A percentile compares a stretch with the other conserved stretches of the same genome.
Conservation (phyloP, 2,797 vertebrate genomes). For the Notolabrus celidotus region DNA sequence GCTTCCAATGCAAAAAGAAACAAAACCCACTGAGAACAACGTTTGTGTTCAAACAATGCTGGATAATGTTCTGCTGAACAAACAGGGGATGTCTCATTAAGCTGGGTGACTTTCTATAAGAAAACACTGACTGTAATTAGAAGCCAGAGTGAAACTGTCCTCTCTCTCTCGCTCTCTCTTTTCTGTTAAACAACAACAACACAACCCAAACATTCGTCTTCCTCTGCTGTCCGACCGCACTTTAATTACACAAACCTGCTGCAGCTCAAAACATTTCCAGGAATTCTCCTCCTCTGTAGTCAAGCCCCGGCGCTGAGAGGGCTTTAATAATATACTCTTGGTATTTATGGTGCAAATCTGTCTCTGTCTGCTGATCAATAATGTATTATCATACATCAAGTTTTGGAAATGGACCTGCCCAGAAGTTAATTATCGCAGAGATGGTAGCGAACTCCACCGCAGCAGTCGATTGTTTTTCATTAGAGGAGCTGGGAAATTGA, state of each 20-base stretch:
- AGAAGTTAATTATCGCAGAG: slow-evolving; percentile 70
- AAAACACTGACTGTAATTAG: not conserved
- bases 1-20: not conserved
- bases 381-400: slow-evolving; percentile 81
- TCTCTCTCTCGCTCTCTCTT: not conserved
- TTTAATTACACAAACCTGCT: slow-evolving; percentile 7
- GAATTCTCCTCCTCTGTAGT: slow-evolving; percentile 17
- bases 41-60: not conserved
- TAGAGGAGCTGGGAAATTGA: slow-evolving; percentile 55
- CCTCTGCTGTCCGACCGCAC: slow-evolving; percentile 8
- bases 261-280: slow-evolving; percentile 22
- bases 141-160: not conserved
- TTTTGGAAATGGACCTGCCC: slow-evolving; percentile 77
- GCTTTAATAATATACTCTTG: slow-evolving; percentile 67
- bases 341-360: slow-evolving; percentile 73
- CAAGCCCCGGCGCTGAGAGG: slow-evolving; percentile 42
- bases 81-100: not conserved
- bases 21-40: slow-evolving; percentile 7
- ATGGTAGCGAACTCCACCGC: slow-evolving; percentile 47
- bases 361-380: slow-evolving; percentile 78
- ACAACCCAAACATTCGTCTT: not conserved
- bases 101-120: not conserved
- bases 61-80: not conserved
- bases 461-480: slow-evolving; percentile 71
- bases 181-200: not conserved